Percentiles rank a stretch among this genome's conserved stretches.
phyloP scores from a whole-genome alignment of 2,888 invertebrate species.

The Heteromurus nitidus region DNA sequence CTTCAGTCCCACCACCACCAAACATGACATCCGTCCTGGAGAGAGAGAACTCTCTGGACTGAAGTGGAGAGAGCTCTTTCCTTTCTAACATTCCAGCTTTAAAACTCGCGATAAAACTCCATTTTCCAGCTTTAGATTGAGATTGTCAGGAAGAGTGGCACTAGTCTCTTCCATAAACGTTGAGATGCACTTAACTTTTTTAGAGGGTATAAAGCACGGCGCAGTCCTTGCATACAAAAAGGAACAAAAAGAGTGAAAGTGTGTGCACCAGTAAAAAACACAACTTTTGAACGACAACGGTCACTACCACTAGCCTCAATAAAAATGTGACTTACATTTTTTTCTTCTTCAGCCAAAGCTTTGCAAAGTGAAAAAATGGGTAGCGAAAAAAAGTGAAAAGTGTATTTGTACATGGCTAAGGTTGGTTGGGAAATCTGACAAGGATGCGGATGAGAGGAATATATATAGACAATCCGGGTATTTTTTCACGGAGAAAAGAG shows the following conservation, averaged over 20 bases:
- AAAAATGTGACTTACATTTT: slow-evolving; percentile 40
- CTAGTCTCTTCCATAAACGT: slow-evolving; percentile 22
- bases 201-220: slow-evolving; percentile 23
- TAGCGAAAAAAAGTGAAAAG: slow-evolving; percentile 20
- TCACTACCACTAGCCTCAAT: slow-evolving; percentile 16
- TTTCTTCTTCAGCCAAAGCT: not conserved
- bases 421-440: slow-evolving; percentile 9
- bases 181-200: slow-evolving; percentile 20
- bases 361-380: slow-evolving; percentile 34
- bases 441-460: too few species aligned
- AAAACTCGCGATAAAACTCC: slow-evolving; percentile 49
- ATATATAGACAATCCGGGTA: too few species aligned
- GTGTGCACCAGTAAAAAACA: slow-evolving; percentile 22
- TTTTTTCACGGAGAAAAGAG: too few species aligned
- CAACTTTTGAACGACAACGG: too few species aligned
- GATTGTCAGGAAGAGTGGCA: slow-evolving; percentile 25
- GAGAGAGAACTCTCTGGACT: too few species aligned
- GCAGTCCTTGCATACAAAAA: slow-evolving; percentile 13
- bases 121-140: slow-evolving; percentile 45
- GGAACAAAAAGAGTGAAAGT: not conserved
- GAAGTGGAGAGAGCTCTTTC: too few species aligned
- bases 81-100: slow-evolving; percentile 27
- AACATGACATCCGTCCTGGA: too few species aligned
- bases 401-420: slow-evolving; percentile 3
- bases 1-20: not conserved